Percentiles rank a stretch among this genome's conserved stretches.
These are phyloP conservation scores for Oncorhynchus masou DNA, from an alignment of 2,113 vertebrate species.

Conservation along the genomic window DNA sequence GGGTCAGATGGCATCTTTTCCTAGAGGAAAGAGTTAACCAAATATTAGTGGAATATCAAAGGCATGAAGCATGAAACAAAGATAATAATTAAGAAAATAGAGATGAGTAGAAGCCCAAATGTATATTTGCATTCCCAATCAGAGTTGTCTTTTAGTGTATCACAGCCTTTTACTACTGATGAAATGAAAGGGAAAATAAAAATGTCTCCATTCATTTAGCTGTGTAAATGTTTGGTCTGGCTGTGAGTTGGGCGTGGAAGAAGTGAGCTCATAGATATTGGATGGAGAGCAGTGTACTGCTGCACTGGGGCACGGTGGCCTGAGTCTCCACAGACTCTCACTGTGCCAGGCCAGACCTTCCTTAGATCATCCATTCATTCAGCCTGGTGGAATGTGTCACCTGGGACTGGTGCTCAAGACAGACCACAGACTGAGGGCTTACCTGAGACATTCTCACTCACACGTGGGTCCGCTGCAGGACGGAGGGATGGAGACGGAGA, in stretches of 20 bases:
- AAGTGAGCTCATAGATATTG: conserved; percentile 47
- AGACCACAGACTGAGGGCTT: conserved; percentile 42
- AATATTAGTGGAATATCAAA: neutral
- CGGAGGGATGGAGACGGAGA: conserved; percentile 15
- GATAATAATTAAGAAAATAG: neutral
- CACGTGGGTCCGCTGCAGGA: conserved; percentile 86
- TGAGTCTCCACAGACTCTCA: conserved; percentile 24
- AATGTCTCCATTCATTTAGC: conserved; percentile 19
- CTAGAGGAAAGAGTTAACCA: conserved; percentile 48
- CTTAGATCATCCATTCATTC: conserved; percentile 36
- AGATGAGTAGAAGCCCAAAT: too few relatives aligned
- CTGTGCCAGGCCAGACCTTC: conserved; percentile 9
- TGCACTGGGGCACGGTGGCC: conserved; percentile 12
- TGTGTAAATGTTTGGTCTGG: conserved; percentile 59
- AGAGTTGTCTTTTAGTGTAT: conserved; percentile 1
- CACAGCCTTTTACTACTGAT: neutral
- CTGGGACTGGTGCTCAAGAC: neutral
- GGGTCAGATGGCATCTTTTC: conserved; percentile 96
- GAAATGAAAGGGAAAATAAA: conserved; percentile 8
- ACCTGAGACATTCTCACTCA: conserved; percentile 91
- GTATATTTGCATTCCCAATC: neutral
- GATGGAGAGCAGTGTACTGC: conserved; percentile 25
- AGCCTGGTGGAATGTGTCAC: conserved; percentile 43
- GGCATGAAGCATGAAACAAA: neutral
- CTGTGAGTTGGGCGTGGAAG: conserved; percentile 39